A percentile compares a stretch with the other conserved stretches of the same genome.
phyloP scores from a whole-genome alignment of 2,797 vertebrate species.

The Semaprochilodus insignis region DNA sequence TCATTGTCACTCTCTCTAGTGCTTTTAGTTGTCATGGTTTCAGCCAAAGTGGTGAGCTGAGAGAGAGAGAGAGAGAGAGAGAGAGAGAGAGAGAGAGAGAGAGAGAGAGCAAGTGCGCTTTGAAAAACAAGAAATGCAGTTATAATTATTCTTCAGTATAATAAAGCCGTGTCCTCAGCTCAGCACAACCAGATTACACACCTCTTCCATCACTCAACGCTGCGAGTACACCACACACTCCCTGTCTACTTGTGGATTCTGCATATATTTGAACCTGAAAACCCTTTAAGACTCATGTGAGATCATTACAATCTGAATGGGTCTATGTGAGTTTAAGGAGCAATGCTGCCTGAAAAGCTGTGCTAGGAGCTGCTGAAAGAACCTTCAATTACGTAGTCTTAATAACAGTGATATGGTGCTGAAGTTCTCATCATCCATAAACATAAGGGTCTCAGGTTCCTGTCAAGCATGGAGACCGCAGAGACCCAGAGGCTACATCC shows the following conservation, averaged over 20 bases:
- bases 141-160: background rate
- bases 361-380: background rate
- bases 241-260: background rate
- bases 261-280: background rate
- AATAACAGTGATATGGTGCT: background rate
- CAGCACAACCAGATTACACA: background rate
- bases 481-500: background rate
- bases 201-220: background rate
- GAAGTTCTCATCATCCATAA: background rate
- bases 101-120: background rate
- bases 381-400: background rate
- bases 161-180: background rate
- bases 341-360: background rate
- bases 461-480: background rate
- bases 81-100: background rate
- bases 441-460: background rate
- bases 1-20: too few relatives aligned
- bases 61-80: background rate
- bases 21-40: constrained; percentile 38
- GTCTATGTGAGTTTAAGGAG: background rate
- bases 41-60: background rate
- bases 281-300: background rate
- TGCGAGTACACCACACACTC: background rate
- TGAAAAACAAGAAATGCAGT: constrained; percentile 8
- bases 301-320: background rate